Evolutionary conservation across 2,797 vertebrate species (phyloP).

Genomic region (Danio kyathit): DNA sequence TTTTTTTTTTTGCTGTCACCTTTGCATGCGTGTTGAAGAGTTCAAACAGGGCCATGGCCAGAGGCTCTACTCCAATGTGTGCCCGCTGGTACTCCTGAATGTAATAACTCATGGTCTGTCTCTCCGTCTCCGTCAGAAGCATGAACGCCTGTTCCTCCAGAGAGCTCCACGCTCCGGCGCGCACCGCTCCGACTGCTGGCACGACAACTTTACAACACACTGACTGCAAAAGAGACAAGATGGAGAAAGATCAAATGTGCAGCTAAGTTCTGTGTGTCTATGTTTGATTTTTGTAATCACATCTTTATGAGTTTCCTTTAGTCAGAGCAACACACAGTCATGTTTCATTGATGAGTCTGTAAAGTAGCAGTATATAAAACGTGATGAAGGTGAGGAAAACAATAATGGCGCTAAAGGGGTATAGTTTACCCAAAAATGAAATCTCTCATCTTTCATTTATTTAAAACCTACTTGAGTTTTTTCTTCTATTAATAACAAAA

Average conservation of each 20-base stretch:
- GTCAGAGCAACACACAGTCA: not conserved
- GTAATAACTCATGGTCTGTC: conserved; percentile 92
- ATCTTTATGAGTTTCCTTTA: not conserved
- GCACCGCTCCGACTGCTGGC: conserved; percentile 83
- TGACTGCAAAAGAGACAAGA: conserved; percentile 70
- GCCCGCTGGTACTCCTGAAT: conserved; percentile 89
- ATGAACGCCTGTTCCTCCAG: conserved; percentile 91
- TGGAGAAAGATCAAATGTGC: not conserved
- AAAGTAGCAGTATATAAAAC: no score
- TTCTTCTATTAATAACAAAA: no score
- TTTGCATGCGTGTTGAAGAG: conserved; percentile 95
- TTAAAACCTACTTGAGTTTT: no score
- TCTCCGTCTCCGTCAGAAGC: conserved; percentile 87
- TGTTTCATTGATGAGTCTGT: not conserved
- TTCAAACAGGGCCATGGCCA: conserved; percentile 92
- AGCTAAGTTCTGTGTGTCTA: not conserved
- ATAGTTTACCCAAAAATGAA: no score
- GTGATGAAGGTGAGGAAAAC: no score
- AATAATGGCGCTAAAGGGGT: no score
- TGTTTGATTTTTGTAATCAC: not conserved
- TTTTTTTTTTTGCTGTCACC: conserved; percentile 72
- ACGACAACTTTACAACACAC: conserved; percentile 81
- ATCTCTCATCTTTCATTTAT: no score
- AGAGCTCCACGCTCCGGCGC: conserved; percentile 81
- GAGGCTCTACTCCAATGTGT: conserved; percentile 84